Percentiles rank a stretch among this genome's conserved stretches.
Evolutionary conservation across 2,797 vertebrate species (phyloP).

Genomic region (Typhlichthys eigenmanni): DNA sequence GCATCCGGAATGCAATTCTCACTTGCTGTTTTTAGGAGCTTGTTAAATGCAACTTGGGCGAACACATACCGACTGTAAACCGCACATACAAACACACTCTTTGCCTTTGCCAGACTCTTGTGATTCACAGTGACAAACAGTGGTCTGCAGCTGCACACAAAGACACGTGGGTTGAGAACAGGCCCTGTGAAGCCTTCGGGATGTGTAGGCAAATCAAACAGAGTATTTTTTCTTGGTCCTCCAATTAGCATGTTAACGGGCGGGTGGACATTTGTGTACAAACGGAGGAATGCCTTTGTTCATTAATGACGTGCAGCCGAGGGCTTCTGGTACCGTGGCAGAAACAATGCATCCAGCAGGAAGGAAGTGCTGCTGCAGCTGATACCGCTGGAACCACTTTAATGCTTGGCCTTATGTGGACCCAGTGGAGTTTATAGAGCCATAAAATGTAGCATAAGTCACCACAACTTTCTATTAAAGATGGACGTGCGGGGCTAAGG

Average conservation of each 20-base stretch:
- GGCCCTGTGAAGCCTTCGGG: constrained; percentile 8
- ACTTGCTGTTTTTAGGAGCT: constrained; percentile 18
- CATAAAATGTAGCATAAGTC: constrained; percentile 32
- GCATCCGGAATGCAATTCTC: constrained; percentile 3
- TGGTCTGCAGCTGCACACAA: constrained; percentile 5
- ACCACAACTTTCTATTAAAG: not conserved
- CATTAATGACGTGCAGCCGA: constrained; percentile 14
- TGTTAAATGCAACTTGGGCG: constrained; percentile 23
- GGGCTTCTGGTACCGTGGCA: constrained; percentile 6
- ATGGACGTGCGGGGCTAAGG: no score
- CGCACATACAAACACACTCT: constrained; percentile 11
- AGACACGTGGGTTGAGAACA: not conserved
- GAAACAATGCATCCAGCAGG: constrained; percentile 12
- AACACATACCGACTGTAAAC: constrained; percentile 23
- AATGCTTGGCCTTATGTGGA: constrained; percentile 31
- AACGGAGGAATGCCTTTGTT: constrained; percentile 15
- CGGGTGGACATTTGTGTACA: not conserved
- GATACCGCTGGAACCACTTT: constrained; percentile 13
- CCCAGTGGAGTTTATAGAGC: constrained; percentile 36
- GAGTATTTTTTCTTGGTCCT: not conserved
- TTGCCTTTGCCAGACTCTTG: not conserved
- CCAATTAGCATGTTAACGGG: not conserved
- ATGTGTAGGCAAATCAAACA: constrained; percentile 4
- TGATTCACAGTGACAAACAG: constrained; percentile 14
- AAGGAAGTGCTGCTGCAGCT: constrained; percentile 3